Evolutionary conservation across 1,140 invertebrate species (phyloP).

Genomic region (Drosophila sp.): DNA sequence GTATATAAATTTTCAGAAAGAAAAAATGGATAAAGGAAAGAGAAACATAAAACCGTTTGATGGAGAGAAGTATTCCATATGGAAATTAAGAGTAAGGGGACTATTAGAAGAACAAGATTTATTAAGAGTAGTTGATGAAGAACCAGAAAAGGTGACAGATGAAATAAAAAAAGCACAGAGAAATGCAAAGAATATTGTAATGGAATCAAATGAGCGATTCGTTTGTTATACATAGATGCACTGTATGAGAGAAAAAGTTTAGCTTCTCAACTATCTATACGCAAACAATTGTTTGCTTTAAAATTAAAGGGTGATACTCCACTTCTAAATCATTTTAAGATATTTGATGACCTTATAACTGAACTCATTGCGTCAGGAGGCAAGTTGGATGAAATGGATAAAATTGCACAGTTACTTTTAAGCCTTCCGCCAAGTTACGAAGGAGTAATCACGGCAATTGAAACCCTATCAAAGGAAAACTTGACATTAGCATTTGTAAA

Average conservation of each 20-base stretch:
- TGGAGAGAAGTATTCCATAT: background rate
- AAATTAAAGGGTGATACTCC: too few relatives aligned
- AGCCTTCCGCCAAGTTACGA: constrained; percentile 77
- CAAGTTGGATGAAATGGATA: too few relatives aligned
- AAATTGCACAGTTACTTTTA: constrained; percentile 62
- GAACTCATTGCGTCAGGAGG: too few relatives aligned
- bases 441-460: constrained; percentile 80
- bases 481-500: constrained; percentile 81
- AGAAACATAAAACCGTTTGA: background rate
- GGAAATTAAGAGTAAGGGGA: background rate
- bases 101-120: too few relatives aligned
- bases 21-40: background rate
- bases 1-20: too few relatives aligned
- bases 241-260: too few relatives aligned
- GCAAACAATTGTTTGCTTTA: too few relatives aligned
- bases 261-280: too few relatives aligned
- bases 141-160: too few relatives aligned
- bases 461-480: constrained; percentile 78
- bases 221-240: too few relatives aligned
- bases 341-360: background rate
- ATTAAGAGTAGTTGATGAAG: too few relatives aligned
- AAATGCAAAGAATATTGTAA: background rate
- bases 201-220: background rate
- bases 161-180: too few relatives aligned
- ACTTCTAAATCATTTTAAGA: background rate